These are phyloP conservation scores for Rosalia funebris DNA, from an alignment of 2,888 invertebrate genomes.

Conservation along the genomic window DNA sequence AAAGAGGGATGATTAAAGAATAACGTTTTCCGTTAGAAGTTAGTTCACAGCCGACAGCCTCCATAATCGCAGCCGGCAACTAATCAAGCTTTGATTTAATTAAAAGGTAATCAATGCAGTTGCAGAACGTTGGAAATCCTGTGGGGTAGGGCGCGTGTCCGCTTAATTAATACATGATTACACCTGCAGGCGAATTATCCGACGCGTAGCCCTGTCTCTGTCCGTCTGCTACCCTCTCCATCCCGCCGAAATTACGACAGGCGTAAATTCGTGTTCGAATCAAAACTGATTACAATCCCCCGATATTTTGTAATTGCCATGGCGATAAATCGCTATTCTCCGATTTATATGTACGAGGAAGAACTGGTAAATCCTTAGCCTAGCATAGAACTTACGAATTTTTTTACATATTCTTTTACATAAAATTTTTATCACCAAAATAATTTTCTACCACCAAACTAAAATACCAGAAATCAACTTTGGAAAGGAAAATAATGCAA, in stretches of 20 bases:
- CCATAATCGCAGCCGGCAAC: slow-evolving; percentile 27
- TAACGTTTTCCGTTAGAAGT: slow-evolving; percentile 4
- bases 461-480: no score
- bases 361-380: no score
- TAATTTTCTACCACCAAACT: no score
- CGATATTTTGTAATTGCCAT: slow-evolving; percentile 5
- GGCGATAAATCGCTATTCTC: not conserved
- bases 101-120: slow-evolving; percentile 57
- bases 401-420: no score
- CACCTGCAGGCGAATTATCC: slow-evolving; percentile 53
- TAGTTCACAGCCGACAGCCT: slow-evolving; percentile 2
- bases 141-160: slow-evolving; percentile 53
- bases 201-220: slow-evolving; percentile 7
- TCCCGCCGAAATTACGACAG: not conserved
- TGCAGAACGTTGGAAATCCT: slow-evolving; percentile 53
- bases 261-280: slow-evolving; percentile 10
- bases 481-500: no score
- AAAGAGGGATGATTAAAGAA: slow-evolving; percentile 7
- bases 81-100: slow-evolving; percentile 54
- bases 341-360: not conserved
- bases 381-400: no score
- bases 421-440: no score
- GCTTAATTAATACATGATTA: slow-evolving; percentile 60
- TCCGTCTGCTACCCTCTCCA: slow-evolving; percentile 5
- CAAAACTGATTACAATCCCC: not conserved